Evolutionary conservation across 2,113 vertebrate genomes (phyloP).

Genomic region (Pogonocichla stellata): DNA sequence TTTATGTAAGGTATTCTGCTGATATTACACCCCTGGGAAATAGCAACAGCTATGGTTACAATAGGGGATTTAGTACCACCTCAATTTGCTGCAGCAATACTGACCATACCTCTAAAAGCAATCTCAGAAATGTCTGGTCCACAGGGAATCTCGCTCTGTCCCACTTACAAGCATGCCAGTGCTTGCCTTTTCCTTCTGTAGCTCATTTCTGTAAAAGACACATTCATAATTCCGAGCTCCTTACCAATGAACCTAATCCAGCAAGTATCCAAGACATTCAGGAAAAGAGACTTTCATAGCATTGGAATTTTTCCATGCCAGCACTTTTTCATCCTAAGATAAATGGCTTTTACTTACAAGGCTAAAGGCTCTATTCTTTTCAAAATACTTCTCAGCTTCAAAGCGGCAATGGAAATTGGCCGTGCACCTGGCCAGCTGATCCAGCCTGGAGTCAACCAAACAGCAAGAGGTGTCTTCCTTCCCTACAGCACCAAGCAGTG

Average conservation of each 20-base stretch:
- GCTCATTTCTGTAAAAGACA: constrained; percentile 58
- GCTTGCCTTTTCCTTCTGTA: constrained; percentile 37
- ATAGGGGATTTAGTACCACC: not conserved
- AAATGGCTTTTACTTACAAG: constrained; percentile 65
- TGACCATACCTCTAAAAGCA: constrained; percentile 6
- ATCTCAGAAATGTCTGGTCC: constrained; percentile 8
- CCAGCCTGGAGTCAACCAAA: constrained; percentile 42
- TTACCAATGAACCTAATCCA: constrained; percentile 44
- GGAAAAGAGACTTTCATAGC: constrained; percentile 56
- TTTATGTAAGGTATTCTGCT: constrained; percentile 43
- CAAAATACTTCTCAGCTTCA: constrained; percentile 62
- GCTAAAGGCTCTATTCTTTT: constrained; percentile 67
- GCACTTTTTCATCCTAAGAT: constrained; percentile 64
- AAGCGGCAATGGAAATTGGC: constrained; percentile 65
- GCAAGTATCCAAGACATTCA: constrained; percentile 47
- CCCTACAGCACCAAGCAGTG: not conserved
- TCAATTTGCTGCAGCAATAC: not conserved
- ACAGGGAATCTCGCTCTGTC: not conserved
- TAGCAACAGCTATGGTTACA: not conserved
- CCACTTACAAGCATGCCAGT: not conserved
- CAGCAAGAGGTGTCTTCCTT: constrained; percentile 41
- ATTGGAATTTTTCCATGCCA: constrained; percentile 64
- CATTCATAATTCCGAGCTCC: constrained; percentile 51
- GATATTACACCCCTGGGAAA: constrained; percentile 5
- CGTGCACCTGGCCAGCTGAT: constrained; percentile 61